A percentile compares a stretch with the other conserved stretches of the same genome.
Conservation (phyloP, 2,888 invertebrate genomes). For the Syritta pipiens region DNA sequence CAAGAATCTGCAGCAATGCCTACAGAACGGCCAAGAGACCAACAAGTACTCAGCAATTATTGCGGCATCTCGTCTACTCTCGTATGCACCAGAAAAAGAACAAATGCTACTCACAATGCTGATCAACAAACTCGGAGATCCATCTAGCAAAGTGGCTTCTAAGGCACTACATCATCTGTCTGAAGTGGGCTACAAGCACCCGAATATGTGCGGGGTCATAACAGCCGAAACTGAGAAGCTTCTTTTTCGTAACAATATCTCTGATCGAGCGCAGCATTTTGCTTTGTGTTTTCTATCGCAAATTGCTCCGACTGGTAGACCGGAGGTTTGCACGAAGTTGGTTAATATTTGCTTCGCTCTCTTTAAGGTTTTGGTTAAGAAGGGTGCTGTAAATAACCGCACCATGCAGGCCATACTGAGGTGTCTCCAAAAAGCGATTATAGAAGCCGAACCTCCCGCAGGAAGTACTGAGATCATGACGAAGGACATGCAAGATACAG, state of each 20-base stretch:
- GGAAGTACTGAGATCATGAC: conserved; percentile 75
- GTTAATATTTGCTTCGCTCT: conserved; percentile 96
- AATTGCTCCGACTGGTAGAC: conserved; percentile 85
- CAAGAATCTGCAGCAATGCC: conserved; percentile 77
- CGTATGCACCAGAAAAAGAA: conserved; percentile 78
- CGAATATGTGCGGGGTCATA: conserved; percentile 94
- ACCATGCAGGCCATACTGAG: conserved; percentile 91
- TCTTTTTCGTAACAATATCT: conserved; percentile 92
- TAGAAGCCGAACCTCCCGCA: conserved; percentile 75
- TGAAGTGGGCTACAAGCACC: conserved; percentile 90
- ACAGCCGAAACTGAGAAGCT: conserved; percentile 93
- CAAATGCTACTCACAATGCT: conserved; percentile 86
- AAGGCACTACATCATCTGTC: conserved; percentile 92
- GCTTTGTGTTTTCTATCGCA: conserved; percentile 95
- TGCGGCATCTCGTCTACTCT: conserved; percentile 74
- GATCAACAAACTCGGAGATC: conserved; percentile 98
- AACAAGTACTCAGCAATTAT: conserved; percentile 76
- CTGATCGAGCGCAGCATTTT: conserved; percentile 93
- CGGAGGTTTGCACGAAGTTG: conserved; percentile 90
- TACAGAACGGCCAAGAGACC: conserved; percentile 78
- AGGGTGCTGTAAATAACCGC: conserved; percentile 88
- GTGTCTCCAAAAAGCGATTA: conserved; percentile 88
- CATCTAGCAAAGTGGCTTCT: conserved; percentile 88
- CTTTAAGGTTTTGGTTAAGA: conserved; percentile 93
- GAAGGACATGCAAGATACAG: conserved; percentile 82